Percentiles rank a stretch among this genome's conserved stretches.
Evolutionary conservation across 1,140 invertebrate species (phyloP).

Genomic region (Melanaphis sacchari): DNA sequence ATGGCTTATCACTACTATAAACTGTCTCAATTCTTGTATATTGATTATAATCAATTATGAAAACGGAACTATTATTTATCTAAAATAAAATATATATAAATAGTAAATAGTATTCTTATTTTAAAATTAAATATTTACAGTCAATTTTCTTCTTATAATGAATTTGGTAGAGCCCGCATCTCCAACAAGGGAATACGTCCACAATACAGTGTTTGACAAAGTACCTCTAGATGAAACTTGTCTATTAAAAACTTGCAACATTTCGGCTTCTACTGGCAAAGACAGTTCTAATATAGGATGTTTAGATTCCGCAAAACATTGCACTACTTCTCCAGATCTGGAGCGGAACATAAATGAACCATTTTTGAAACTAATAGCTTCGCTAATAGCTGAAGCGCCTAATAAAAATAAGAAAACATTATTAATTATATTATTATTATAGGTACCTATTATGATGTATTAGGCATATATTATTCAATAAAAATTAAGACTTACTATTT

Average conservation of each 20-base stretch:
- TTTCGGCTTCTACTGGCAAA: slow-evolving; percentile 89
- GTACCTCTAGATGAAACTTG: slow-evolving; percentile 80
- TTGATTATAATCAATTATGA: slow-evolving; percentile 91
- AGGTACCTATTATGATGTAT: background rate
- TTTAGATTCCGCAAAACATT: slow-evolving; percentile 78
- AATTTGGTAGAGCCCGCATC: slow-evolving; percentile 82
- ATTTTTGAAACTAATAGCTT: slow-evolving; percentile 78
- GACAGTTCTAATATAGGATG: slow-evolving; percentile 87
- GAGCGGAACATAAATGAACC: slow-evolving; percentile 76
- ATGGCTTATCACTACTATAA: slow-evolving; percentile 81
- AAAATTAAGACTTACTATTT: slow-evolving; percentile 61
- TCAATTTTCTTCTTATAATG: slow-evolving; percentile 80
- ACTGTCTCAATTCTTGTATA: slow-evolving; percentile 86
- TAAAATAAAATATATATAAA: slow-evolving; percentile 36
- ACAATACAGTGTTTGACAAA: slow-evolving; percentile 79
- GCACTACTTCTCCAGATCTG: slow-evolving; percentile 72
- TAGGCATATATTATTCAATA: background rate
- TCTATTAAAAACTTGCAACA: slow-evolving; percentile 86
- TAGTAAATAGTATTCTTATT: background rate
- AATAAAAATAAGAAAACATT: background rate
- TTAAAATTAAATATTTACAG: slow-evolving; percentile 64
- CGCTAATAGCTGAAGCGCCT: slow-evolving; percentile 63
- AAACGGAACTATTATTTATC: slow-evolving; percentile 81
- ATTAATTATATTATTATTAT: background rate
- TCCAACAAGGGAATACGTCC: slow-evolving; percentile 79